Base-by-base conservation (phyloP, 2,113 vertebrate genomes). In the Rhinoderma darwinii region DNA sequence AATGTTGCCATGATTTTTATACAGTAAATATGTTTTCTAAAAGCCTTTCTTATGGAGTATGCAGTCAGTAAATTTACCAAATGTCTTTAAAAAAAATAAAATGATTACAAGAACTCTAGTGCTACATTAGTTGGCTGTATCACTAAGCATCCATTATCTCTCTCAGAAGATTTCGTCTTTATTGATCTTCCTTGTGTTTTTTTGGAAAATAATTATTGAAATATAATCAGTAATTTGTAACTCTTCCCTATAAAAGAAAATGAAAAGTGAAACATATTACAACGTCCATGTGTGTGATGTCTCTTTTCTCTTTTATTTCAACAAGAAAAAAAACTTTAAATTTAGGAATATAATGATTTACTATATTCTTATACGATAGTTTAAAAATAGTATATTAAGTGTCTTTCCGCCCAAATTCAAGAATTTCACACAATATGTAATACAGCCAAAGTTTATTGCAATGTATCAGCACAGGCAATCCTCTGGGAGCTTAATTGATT, bases 131-230 rank as follows among this genome's bases (percentile, higher is more conserved):
- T 35, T 70, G 30, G 22, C 75, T 18, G 14, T 41, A 68, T 68
- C 44, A 72, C 59, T 39, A 80, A 70, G 54, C 12, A 70, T 72
- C 84, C 74, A 86, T 86, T 86, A 80, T 51, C 76, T 80, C 75
- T 25, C 75, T 70, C 35, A 8, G 44, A 80, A 80, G 61, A 37
- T 44, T 81, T 43, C 0, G 17, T 39, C 39, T 35, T 80, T 80
- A 86, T 80, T 86, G 61, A 86, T 86, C 25, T 4, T 43, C 30
- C 54, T 78, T 66, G 54, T 68, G 63, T 47, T 85, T 78, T 47
- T 77, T 66, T n/a, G 11, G 30, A 68, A 84, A 41, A 84, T 27
- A 73, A 84, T 43, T 44, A 74, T 84, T 75, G 72, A 84, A 76
- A 74, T 74, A 51, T 74, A 84, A 73, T 73, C 68, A 41, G 47